phyloP scores from a whole-genome alignment of 2,113 vertebrate genomes.

The Cynoglossus semilaevis region DNA sequence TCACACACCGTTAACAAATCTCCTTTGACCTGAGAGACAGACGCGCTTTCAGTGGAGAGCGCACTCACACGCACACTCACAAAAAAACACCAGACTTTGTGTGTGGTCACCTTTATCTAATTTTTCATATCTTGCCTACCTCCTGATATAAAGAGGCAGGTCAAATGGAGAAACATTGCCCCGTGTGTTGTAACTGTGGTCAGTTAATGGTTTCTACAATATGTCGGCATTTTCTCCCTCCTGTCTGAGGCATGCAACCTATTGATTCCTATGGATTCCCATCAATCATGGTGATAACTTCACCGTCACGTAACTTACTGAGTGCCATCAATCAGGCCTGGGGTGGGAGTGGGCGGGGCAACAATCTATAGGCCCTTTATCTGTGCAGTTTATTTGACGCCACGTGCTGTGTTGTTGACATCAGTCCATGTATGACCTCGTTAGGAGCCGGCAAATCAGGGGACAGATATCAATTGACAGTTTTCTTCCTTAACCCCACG shows the following conservation, averaged over 20 bases:
- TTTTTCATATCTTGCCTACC: slow-evolving; percentile 39
- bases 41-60: slow-evolving; percentile 5
- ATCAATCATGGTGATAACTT: slow-evolving; percentile 68
- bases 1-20: slow-evolving; percentile 47
- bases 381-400: slow-evolving; percentile 25
- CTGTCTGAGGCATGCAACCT: slow-evolving; percentile 35
- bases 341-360: slow-evolving; percentile 11
- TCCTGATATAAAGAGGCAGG: slow-evolving; percentile 56
- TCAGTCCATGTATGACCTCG: slow-evolving; percentile 1
- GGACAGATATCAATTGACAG: slow-evolving; percentile 10
- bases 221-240: slow-evolving; percentile 51
- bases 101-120: slow-evolving; percentile 12
- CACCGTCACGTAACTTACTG: slow-evolving; percentile 57
- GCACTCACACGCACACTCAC: slow-evolving; percentile 7
- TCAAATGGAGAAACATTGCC: slow-evolving; percentile 64
- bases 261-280: slow-evolving; percentile 66
- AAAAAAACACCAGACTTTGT: not conserved
- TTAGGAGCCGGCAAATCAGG: slow-evolving; percentile 21
- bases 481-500: slow-evolving; percentile 20
- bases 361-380: slow-evolving; percentile 41
- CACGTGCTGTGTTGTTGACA: not conserved
- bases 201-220: slow-evolving; percentile 69
- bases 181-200: slow-evolving; percentile 54
- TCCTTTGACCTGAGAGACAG: slow-evolving; percentile 42
- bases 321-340: slow-evolving; percentile 58